Percentiles rank a stretch among this genome's conserved stretches.
phyloP scores from a whole-genome alignment of 64 coral and sea anemone species.

The Orbicella faveolata region DNA sequence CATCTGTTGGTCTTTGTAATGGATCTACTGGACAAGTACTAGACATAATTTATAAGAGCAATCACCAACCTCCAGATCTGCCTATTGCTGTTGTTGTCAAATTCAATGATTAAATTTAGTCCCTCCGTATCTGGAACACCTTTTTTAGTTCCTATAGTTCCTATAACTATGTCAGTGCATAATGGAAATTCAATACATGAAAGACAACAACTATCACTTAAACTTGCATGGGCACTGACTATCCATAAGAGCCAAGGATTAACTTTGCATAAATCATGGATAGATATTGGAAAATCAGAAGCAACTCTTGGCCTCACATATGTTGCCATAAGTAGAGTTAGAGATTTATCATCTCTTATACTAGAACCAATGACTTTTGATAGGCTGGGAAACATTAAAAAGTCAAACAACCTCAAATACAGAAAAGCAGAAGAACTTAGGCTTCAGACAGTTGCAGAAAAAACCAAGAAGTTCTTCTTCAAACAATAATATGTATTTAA shows the following conservation, averaged over 20 bases:
- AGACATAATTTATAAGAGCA: conserved; percentile 23
- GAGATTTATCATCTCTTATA: conserved; percentile 35
- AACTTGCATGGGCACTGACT: conserved; percentile 27
- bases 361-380: conserved; percentile 53
- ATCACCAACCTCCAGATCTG: conserved; percentile 43
- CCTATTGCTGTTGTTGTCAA: conserved; percentile 59
- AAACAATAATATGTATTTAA: too few relatives aligned
- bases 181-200: background rate
- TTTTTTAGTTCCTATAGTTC: background rate
- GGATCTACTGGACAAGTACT: conserved; percentile 41
- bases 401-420: conserved; percentile 31
- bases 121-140: conserved; percentile 2
- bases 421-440: conserved; percentile 42
- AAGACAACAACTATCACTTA: conserved; percentile 45
- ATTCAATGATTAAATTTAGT: conserved; percentile 42
- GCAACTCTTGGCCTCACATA: conserved; percentile 32
- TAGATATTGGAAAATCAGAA: conserved; percentile 50
- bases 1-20: conserved; percentile 50
- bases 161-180: conserved; percentile 47
- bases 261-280: conserved; percentile 41
- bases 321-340: conserved; percentile 43
- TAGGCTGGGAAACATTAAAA: conserved; percentile 25
- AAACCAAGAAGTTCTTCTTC: too few relatives aligned
- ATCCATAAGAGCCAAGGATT: conserved; percentile 23
- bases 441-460: too few relatives aligned